Percentiles rank a stretch among this genome's conserved stretches.
These are phyloP conservation scores for Terebella lapidaria DNA, from an alignment of 2,888 invertebrate species.

Conservation along the genomic window DNA sequence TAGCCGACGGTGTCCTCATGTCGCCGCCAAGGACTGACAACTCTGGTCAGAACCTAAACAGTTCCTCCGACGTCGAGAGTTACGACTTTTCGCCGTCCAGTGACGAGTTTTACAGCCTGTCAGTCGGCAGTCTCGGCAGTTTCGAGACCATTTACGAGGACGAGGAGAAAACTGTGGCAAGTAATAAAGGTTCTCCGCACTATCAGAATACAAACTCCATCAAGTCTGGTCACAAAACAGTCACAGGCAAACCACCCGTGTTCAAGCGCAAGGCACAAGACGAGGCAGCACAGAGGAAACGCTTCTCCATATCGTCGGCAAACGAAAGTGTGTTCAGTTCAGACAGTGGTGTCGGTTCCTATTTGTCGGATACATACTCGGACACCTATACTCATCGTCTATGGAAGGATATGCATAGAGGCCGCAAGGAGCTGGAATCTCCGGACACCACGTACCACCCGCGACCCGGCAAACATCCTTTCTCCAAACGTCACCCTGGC, in stretches of 20 bases:
- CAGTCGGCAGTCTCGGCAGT: slow-evolving; percentile 5
- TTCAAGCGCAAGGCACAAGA: background rate
- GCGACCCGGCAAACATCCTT: background rate
- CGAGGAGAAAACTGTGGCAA: slow-evolving; percentile 4
- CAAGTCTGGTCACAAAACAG: background rate
- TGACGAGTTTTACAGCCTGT: slow-evolving; percentile 4
- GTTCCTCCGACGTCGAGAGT: background rate
- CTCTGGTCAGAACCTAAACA: background rate
- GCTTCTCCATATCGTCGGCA: background rate
- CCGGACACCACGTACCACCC: background rate
- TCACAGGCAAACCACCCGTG: background rate
- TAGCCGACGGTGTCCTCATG: background rate
- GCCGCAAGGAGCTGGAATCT: background rate
- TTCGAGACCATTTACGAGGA: slow-evolving; percentile 20
- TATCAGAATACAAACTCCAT: background rate
- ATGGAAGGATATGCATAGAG: background rate
- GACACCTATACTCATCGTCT: background rate
- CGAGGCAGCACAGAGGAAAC: background rate
- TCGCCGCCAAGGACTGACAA: slow-evolving; percentile 1
- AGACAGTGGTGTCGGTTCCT: slow-evolving; percentile 2
- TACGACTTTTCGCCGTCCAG: background rate
- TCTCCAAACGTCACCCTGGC: background rate
- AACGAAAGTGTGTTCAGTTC: background rate
- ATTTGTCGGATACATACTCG: background rate
- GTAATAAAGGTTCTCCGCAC: background rate